phyloP scores from a whole-genome alignment of 2,113 vertebrate genomes.

The Dolichallabes microphthalmus region DNA sequence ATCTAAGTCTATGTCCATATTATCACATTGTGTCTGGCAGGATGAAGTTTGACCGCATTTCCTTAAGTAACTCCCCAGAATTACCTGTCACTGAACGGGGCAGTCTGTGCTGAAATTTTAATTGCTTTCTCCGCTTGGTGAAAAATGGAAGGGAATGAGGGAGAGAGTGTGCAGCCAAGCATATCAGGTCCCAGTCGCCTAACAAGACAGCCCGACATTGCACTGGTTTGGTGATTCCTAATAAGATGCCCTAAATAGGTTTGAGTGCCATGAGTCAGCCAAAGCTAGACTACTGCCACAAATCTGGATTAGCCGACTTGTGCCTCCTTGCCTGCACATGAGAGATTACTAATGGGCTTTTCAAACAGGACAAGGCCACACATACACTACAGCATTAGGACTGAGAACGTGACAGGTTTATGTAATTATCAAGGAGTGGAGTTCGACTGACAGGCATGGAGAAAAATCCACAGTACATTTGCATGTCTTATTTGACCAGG shows the following conservation, averaged over 20 bases:
- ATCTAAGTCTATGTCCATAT: not conserved
- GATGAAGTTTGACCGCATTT: not conserved
- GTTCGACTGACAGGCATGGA: conserved; percentile 52
- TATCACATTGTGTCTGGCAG: not conserved
- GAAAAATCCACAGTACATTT: not conserved
- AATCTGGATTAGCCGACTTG: conserved; percentile 33
- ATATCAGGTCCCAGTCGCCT: conserved; percentile 25
- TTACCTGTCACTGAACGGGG: conserved; percentile 6
- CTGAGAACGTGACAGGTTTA: conserved; percentile 42
- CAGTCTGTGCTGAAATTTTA: conserved; percentile 17
- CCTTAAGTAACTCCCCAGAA: not conserved
- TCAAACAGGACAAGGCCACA: not conserved
- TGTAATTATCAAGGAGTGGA: conserved; percentile 46
- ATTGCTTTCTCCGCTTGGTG: conserved; percentile 26
- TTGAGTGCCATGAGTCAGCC: conserved; percentile 17
- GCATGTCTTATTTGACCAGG: conserved; percentile 63
- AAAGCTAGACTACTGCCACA: conserved; percentile 17
- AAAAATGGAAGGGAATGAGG: not conserved
- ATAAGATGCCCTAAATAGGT: conserved; percentile 18
- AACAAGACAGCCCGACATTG: conserved; percentile 22
- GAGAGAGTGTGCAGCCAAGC: conserved; percentile 14
- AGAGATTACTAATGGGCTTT: conserved; percentile 38
- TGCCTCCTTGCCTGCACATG: conserved; percentile 22
- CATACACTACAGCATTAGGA: not conserved
- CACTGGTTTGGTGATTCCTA: conserved; percentile 18